Percentiles rank a stretch among this genome's conserved stretches.
Evolutionary conservation across 2,888 invertebrate genomes (phyloP).

Genomic region (Aromia moschata): DNA sequence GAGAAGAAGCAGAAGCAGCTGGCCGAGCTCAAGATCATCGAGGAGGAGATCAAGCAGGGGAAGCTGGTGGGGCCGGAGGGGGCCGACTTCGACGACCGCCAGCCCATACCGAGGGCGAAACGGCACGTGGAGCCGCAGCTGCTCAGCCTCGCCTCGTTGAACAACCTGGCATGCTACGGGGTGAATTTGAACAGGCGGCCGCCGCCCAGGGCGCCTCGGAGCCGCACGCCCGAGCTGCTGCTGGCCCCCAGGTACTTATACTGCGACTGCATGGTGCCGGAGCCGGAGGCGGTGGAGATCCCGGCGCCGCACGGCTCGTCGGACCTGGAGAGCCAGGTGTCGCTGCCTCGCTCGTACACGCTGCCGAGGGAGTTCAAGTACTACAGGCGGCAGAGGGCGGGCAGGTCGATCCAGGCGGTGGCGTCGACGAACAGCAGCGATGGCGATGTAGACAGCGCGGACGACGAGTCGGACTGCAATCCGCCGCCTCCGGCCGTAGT

Average conservation of each 20-base stretch:
- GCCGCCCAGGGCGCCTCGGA: conserved; percentile 59
- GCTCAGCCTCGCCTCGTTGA: conserved; percentile 64
- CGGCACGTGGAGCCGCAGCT: conserved; percentile 70
- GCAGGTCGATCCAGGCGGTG: conserved; percentile 73
- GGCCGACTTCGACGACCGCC: conserved; percentile 65
- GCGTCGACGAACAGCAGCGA: conserved; percentile 84
- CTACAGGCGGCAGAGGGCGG: conserved; percentile 65
- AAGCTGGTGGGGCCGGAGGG: conserved; percentile 72
- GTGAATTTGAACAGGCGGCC: conserved; percentile 59
- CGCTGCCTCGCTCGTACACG: conserved; percentile 85
- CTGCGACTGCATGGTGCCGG: conserved; percentile 63
- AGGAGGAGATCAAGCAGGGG: conserved; percentile 81
- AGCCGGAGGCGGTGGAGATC: conserved; percentile 53
- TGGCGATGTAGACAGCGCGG: conserved; percentile 85
- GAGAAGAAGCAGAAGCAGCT: conserved; percentile 90
- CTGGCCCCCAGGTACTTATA: conserved; percentile 78
- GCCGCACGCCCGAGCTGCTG: conserved; percentile 81
- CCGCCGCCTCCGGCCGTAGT: conserved; percentile 59
- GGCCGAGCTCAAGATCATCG: conserved; percentile 82
- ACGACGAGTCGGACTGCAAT: conserved; percentile 67
- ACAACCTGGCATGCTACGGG: conserved; percentile 61
- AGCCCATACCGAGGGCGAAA: conserved; percentile 77
- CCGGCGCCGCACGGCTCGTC: conserved; percentile 61
- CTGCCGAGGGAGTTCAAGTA: conserved; percentile 87
- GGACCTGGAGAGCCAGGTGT: conserved; percentile 82